phyloP scores from a whole-genome alignment of 2,113 vertebrate species.

The Aspidoscelis tigris region DNA sequence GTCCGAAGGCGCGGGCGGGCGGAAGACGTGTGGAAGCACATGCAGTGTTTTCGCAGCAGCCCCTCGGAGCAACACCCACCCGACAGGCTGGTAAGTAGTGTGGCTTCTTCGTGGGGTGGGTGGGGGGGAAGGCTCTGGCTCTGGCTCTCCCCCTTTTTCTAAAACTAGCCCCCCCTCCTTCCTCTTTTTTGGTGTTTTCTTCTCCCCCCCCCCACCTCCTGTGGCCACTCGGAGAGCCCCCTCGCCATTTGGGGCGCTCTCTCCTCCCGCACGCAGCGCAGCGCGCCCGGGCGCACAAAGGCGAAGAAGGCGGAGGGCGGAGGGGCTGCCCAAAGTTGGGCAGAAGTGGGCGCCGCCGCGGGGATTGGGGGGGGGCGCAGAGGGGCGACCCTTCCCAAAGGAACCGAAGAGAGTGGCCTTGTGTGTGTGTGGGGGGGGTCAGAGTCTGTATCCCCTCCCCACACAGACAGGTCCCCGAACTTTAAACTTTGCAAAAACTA shows the following conservation, averaged over 20 bases:
- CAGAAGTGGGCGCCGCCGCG: neutral
- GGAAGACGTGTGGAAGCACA: neutral
- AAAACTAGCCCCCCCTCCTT: neutral
- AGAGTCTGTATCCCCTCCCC: neutral
- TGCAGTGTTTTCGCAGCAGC: slow-evolving; percentile 20
- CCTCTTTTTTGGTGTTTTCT: too few relatives aligned
- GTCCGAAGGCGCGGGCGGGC: too few relatives aligned
- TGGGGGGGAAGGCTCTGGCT: too few relatives aligned
- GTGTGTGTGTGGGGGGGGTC: too few relatives aligned
- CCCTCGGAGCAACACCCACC: neutral
- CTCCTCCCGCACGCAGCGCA: too few relatives aligned
- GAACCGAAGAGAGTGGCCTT: too few relatives aligned
- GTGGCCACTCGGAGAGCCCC: neutral
- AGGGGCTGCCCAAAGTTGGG: neutral
- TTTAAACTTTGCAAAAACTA: slow-evolving; percentile 10
- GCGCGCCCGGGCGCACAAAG: too few relatives aligned
- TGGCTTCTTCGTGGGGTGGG: neutral
- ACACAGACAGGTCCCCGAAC: neutral
- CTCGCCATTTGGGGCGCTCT: neutral
- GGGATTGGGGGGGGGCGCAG: neutral
- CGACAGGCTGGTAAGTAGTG: slow-evolving; percentile 29
- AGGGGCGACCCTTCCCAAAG: too few relatives aligned
- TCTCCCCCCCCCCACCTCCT: neutral
- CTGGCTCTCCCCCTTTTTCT: neutral
- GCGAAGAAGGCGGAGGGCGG: too few relatives aligned